Percentiles rank a stretch among this genome's conserved stretches.
Conservation (phyloP, 2,797 vertebrate genomes). For the Loris lydekkerianus region DNA sequence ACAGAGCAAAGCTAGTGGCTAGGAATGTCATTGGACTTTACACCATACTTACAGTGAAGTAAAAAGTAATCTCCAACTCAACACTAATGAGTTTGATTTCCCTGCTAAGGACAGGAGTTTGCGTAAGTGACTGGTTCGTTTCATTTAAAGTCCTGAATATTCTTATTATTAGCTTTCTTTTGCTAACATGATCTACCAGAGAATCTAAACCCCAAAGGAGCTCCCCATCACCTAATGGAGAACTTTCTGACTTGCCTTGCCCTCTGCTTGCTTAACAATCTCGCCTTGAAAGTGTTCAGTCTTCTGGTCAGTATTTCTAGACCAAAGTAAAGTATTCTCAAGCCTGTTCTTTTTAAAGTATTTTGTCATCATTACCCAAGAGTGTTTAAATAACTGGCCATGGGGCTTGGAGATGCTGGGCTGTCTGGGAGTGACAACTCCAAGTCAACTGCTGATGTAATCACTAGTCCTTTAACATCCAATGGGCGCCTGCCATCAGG, state of each 20-base stretch:
- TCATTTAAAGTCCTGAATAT: background rate
- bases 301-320: constrained; percentile 14
- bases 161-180: background rate
- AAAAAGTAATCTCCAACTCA: constrained; percentile 5
- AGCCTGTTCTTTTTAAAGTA: constrained; percentile 36
- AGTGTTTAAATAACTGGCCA: background rate
- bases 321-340: constrained; percentile 34
- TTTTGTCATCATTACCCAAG: constrained; percentile 27
- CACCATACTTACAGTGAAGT: background rate
- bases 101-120: background rate
- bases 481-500: background rate
- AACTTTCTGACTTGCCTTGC: background rate
- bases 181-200: background rate
- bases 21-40: background rate
- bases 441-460: constrained; percentile 8
- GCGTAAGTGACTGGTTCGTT: background rate
- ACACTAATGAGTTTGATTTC: background rate
- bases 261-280: background rate
- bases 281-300: background rate
- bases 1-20: background rate
- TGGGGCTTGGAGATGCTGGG: background rate
- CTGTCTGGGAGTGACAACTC: background rate
- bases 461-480: background rate
- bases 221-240: background rate
- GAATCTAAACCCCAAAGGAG: background rate